Conservation (phyloP, 1,140 invertebrate genomes). For the Leucophenga varia region DNA sequence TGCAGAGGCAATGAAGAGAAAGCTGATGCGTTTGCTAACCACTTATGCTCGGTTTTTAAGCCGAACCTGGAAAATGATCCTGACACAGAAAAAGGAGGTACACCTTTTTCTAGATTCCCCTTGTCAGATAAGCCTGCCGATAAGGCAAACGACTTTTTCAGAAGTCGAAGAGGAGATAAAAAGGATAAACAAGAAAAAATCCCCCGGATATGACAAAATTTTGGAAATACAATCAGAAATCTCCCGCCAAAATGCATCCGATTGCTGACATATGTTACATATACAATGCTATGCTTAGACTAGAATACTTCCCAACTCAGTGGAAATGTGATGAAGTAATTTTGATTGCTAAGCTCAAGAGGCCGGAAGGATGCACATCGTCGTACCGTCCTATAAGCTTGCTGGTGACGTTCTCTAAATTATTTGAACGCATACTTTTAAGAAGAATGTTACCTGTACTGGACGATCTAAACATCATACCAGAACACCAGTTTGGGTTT, state of each 20-base stretch:
- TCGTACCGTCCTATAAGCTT: slow-evolving; percentile 6
- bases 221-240: too few species aligned
- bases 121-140: not conserved
- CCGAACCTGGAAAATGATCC: too few species aligned
- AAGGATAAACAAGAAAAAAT: not conserved
- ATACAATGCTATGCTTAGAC: slow-evolving; percentile 2
- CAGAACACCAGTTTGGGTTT: not conserved
- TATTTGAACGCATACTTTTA: slow-evolving; percentile 7
- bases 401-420: slow-evolving; percentile 5
- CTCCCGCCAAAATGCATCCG: too few species aligned
- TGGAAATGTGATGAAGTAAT: too few species aligned
- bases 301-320: slow-evolving; percentile 4
- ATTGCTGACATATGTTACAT: not conserved
- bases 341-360: not conserved
- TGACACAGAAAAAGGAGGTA: too few species aligned
- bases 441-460: slow-evolving; percentile 1
- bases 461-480: not conserved
- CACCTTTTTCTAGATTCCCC: too few species aligned
- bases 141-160: not conserved
- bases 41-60: not conserved
- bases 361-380: not conserved
- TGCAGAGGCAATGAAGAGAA: too few species aligned
- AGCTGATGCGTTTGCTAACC: slow-evolving; percentile 1
- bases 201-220: slow-evolving; percentile 3
- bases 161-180: not conserved